Evolutionary conservation across 1,140 invertebrate genomes (phyloP), one percentile per base, ranked within the genome.

Genomic region (Drosophila sp.): DNA sequence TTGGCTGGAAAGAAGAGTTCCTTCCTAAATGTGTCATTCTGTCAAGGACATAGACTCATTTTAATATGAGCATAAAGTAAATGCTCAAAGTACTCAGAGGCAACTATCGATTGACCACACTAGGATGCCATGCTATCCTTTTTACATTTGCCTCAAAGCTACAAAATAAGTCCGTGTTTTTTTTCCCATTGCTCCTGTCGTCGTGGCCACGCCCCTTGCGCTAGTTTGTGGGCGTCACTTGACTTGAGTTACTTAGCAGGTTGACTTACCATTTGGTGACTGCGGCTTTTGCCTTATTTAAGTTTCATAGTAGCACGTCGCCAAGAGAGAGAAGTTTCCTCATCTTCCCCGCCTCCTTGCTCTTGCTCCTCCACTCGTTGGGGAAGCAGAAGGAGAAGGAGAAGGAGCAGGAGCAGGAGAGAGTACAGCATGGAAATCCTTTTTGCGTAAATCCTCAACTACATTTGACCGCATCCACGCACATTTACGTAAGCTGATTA

Each of bases 401-500:
- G 4, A 18, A 41, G 6, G 8, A 16, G 8, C 14, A 45, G 16
- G 2, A 11, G 11, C 6, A n/a, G 0, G 21, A 6, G 7, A 14
- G 7, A 4, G 6, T 76, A 65, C 18, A 43, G 58, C 70, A 73
- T 62, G 63, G 57, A 81, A 80, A 77, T 81, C 66, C 67, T 72
- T 70, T 83, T 66, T 65, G 62, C 80, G 56, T 67, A 83, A 84
- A 80, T 73, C 80, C 67, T 62, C 61, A 58, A 65, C 72, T 78
- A 71, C 72, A 79, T 76, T 83, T 82, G 70, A 82, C 76, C 80
- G 72, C 58, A 78, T 18, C 78, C 66, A 79, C 64, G 76, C 76
- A 76, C 80, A 84, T 83, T 83, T 83, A 83, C 80, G 69, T 84
- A 84, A 84, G 80, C 80, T 84, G 80, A 84, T 84, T 84, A 83